Base-by-base conservation (phyloP, 2,888 invertebrate genomes). In the Pogonocherus hispidulus region DNA sequence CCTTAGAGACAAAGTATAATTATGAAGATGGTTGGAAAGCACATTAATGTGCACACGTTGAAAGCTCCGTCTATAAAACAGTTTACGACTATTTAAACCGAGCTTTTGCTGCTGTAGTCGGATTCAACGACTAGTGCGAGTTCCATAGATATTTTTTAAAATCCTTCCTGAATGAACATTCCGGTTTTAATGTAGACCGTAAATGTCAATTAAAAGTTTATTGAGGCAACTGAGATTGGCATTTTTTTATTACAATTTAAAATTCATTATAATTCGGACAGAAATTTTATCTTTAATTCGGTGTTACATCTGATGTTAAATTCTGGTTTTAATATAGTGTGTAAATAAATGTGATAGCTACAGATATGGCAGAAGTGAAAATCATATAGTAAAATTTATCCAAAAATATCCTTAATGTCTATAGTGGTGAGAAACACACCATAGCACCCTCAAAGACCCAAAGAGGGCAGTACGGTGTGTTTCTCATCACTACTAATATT, bases 1-100 rank as follows among this genome's bases (percentile, higher is more conserved):
- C 82, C 81, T 79, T 71, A 72, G 81, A 80, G 82, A 81, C 81
- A 81, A 81, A 80, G 80, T 82, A 81, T 82, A 83, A 83, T 83
- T 83, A 82, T 80, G 80, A 78, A 81, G 79, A 83, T 82, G 80
- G 82, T 75, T 80, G 80, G 76, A 79, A 76, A 80, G 81, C 79
- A 77, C 82, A 82, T 82, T 83, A 80, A 80, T 80, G 78, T 81
- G 80, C 79, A 81, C 82, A 81, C 80, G 82, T 77, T 83, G 82
- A 83, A 83, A 84, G 83, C 83, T 78, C 80, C 75, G 69, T 82
- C 83, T 83, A 83, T 84, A 83, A 84, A 83, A 82, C 82, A 75
- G 80, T 83, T 84, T 83, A 83, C 81, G 83, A 82, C 81, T 83
- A 78, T 83, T 83, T 82, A 81, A 82, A 80, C 79, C 78, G 77